Evolutionary conservation across 2,888 invertebrate genomes (phyloP).

Genomic region (Tachystola acroxantha): DNA sequence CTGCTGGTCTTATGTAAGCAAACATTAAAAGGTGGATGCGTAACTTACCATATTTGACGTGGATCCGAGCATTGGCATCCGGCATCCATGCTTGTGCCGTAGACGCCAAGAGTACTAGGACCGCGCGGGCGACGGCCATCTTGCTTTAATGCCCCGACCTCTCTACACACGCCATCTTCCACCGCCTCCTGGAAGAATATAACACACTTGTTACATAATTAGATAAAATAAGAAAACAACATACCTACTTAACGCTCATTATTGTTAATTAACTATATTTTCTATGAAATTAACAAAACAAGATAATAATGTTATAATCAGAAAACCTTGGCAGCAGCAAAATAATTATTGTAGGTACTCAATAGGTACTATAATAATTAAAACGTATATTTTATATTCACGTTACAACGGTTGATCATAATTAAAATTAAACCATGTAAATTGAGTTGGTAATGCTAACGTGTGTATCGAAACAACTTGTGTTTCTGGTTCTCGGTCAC

Average conservation of each 20-base stretch:
- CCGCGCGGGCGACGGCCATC: constrained; percentile 75
- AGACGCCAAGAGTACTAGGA: constrained; percentile 73
- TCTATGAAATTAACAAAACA: no score
- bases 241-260: no score
- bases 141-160: constrained; percentile 56
- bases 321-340: no score
- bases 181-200: constrained; percentile 51
- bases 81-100: constrained; percentile 84
- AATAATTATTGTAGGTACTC: no score
- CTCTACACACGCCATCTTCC: constrained; percentile 61
- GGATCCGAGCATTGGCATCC: constrained; percentile 83
- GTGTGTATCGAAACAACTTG: constrained; percentile 22
- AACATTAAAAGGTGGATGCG: no score
- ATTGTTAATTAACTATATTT: no score
- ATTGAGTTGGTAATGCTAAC: constrained; percentile 14
- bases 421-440: constrained; percentile 3
- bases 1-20: no score
- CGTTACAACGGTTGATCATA: neutral
- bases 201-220: no score
- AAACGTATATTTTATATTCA: neutral
- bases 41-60: constrained; percentile 80
- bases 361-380: no score
- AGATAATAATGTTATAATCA: no score
- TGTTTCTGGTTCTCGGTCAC: constrained; percentile 48
- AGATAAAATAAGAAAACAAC: no score